Percentiles rank a stretch among this genome's conserved stretches.
Evolutionary conservation across 2,888 invertebrate genomes (phyloP).

Genomic region (Azorinus chamasolen): DNA sequence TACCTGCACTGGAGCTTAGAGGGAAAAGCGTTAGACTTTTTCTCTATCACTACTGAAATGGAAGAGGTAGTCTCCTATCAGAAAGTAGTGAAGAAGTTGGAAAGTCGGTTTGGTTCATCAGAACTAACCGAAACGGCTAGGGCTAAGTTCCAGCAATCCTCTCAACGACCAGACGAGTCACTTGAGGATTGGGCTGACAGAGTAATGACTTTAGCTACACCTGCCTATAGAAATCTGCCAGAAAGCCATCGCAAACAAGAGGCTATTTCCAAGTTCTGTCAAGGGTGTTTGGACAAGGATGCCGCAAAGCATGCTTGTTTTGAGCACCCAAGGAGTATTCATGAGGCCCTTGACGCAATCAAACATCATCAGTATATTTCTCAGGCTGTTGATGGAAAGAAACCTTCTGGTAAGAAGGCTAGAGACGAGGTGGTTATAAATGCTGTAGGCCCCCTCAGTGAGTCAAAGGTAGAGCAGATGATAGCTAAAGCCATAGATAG

Average conservation of each 20-base stretch:
- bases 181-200: constrained; percentile 42
- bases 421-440: constrained; percentile 1
- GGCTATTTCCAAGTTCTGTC: constrained; percentile 39
- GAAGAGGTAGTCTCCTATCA: constrained; percentile 1
- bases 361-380: constrained; percentile 36
- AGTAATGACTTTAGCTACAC: constrained; percentile 36
- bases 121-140: constrained; percentile 11
- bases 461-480: neutral
- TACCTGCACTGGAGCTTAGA: constrained; percentile 15
- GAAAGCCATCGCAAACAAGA: constrained; percentile 24
- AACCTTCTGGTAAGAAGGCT: neutral
- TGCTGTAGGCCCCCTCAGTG: neutral
- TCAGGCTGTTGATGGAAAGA: constrained; percentile 34
- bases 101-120: constrained; percentile 11
- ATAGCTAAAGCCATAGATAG: too few species aligned
- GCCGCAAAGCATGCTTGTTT: constrained; percentile 44
- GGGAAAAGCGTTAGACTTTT: constrained; percentile 19
- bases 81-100: constrained; percentile 3
- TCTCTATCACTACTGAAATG: neutral
- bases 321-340: constrained; percentile 16
- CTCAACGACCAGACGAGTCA: constrained; percentile 10
- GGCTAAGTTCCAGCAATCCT: constrained; percentile 24
- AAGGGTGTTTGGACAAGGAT: constrained; percentile 44
- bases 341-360: constrained; percentile 32
- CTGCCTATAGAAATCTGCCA: constrained; percentile 41